A percentile compares a stretch with the other conserved stretches of the same genome.
Evolutionary conservation across 2,888 invertebrate genomes (phyloP).

Genomic region (Drosophila mulleri): DNA sequence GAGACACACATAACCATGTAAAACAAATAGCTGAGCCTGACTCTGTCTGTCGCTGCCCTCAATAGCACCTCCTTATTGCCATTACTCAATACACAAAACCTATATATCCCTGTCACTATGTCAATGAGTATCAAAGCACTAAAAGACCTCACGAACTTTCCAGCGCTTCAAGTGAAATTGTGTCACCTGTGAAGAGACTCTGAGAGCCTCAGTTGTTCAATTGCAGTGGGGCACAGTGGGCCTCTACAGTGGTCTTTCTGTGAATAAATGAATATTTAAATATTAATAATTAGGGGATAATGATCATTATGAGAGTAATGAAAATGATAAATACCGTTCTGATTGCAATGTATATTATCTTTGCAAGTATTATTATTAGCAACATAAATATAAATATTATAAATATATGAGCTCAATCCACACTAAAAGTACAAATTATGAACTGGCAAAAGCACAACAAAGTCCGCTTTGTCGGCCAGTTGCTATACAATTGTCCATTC

Average conservation of each 20-base stretch:
- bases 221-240: not conserved
- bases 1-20: not conserved
- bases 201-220: not conserved
- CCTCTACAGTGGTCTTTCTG: not conserved
- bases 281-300: not conserved
- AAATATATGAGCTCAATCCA: not conserved
- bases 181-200: not conserved
- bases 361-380: too few relatives aligned
- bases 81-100: conserved; percentile 6
- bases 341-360: too few relatives aligned
- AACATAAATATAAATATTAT: not conserved
- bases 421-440: conserved; percentile 8
- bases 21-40: not conserved
- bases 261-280: not conserved
- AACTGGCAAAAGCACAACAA: conserved; percentile 30
- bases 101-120: conserved; percentile 16
- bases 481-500: conserved; percentile 53
- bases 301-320: too few relatives aligned
- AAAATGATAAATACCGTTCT: too few relatives aligned
- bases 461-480: conserved; percentile 54
- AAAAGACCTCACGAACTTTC: conserved; percentile 5
- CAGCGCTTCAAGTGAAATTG: not conserved
- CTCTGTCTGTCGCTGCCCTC: not conserved
- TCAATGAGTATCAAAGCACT: conserved; percentile 4
- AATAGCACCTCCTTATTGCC: not conserved